Evolutionary conservation across 2,113 vertebrate genomes (phyloP).

Genomic region (Hypomesus transpacificus): DNA sequence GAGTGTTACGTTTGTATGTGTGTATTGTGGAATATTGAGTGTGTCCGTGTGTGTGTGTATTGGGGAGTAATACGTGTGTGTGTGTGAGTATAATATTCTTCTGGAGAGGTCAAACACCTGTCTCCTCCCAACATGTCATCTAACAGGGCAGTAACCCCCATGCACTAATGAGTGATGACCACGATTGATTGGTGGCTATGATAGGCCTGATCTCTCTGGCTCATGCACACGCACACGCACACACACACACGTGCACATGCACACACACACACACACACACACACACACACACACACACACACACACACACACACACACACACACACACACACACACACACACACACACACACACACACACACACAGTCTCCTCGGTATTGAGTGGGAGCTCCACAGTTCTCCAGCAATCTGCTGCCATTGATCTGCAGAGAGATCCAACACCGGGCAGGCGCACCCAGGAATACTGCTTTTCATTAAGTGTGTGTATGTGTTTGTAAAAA

Average conservation of each 20-base stretch:
- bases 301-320: not conserved
- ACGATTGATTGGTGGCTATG: conserved; percentile 53
- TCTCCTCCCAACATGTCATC: conserved; percentile 18
- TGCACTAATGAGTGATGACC: conserved; percentile 57
- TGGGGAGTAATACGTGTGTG: not conserved
- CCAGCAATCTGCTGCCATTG: conserved; percentile 46
- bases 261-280: not conserved
- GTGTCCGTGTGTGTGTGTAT: not conserved
- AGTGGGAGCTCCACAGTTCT: conserved; percentile 43
- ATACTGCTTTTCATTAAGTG: conserved; percentile 37
- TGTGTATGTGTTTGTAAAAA: no score
- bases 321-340: not conserved
- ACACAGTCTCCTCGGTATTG: conserved; percentile 34
- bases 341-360: conserved; percentile 12
- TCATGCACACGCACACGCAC: conserved; percentile 1
- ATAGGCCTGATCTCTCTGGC: not conserved
- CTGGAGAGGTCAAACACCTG: not conserved
- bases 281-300: conserved; percentile 12
- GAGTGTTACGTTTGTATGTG: not conserved
- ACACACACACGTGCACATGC: no score
- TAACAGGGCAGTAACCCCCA: conserved; percentile 58
- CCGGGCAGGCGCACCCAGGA: conserved; percentile 40
- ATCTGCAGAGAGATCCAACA: conserved; percentile 47
- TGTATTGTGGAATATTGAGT: not conserved
- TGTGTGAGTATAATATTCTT: no score